Evolutionary conservation across 2,888 invertebrate species (phyloP).

Genomic region (Vanessa cardui): DNA sequence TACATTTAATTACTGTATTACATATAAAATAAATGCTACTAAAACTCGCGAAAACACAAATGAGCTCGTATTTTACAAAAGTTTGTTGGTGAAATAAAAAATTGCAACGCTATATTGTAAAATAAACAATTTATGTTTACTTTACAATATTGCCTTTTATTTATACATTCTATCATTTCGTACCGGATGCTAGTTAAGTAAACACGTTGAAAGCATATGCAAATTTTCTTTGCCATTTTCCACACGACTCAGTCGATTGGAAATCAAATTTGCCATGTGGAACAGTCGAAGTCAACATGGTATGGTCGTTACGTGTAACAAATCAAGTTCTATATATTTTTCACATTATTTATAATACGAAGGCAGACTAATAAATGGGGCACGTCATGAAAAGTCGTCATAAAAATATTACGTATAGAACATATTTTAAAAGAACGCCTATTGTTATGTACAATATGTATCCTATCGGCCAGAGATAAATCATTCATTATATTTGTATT

Average conservation of each 20-base stretch:
- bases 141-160: slow-evolving; percentile 12
- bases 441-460: no score
- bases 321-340: no score
- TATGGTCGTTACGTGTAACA: neutral
- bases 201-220: slow-evolving; percentile 34
- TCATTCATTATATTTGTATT: no score
- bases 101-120: slow-evolving; percentile 19
- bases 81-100: slow-evolving; percentile 22
- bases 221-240: slow-evolving; percentile 38
- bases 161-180: slow-evolving; percentile 27
- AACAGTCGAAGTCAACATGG: slow-evolving; percentile 22
- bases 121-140: slow-evolving; percentile 12
- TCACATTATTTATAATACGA: no score
- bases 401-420: no score
- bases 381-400: no score
- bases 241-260: slow-evolving; percentile 32
- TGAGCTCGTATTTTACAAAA: neutral
- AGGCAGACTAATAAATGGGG: no score
- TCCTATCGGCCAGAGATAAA: no score
- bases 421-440: no score
- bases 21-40: no score
- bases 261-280: slow-evolving; percentile 33
- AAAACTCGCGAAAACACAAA: neutral
- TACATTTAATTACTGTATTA: no score
- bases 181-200: slow-evolving; percentile 30